phyloP scores from a whole-genome alignment of 2,113 vertebrate species.

The Psammodynastes pulverulentus region DNA sequence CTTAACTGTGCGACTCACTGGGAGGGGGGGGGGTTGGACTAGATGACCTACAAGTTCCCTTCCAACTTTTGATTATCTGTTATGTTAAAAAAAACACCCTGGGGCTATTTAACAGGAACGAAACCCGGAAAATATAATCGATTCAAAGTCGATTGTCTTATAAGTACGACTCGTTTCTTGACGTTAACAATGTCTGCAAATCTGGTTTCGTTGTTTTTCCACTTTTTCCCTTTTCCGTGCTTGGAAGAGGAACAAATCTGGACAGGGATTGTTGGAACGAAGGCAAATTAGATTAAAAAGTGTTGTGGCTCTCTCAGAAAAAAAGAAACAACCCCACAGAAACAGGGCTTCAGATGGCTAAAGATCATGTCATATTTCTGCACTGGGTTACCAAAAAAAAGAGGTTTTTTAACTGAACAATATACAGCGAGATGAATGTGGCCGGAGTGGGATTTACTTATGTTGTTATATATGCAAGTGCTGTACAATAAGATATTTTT shows the following conservation, averaged over 20 bases:
- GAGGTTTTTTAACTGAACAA: not conserved
- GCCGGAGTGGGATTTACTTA: not conserved
- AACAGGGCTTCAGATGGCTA: not conserved
- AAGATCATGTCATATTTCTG: not conserved
- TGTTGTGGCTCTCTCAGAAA: not conserved
- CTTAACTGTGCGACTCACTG: slow-evolving; percentile 23
- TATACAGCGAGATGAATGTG: not conserved
- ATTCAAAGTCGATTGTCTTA: slow-evolving; percentile 54
- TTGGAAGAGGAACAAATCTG: not conserved
- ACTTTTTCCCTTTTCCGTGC: not conserved
- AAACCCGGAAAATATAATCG: too few relatives aligned
- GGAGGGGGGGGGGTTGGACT: too few relatives aligned
- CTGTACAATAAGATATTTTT: not conserved
- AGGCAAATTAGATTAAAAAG: not conserved
- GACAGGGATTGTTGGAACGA: not conserved
- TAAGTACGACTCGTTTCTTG: slow-evolving; percentile 48
- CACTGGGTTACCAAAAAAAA: not conserved
- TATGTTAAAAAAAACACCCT: too few relatives aligned
- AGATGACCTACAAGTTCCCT: too few relatives aligned
- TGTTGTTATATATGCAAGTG: not conserved
- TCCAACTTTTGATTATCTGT: too few relatives aligned
- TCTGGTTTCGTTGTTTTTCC: too few relatives aligned
- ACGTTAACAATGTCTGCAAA: too few relatives aligned
- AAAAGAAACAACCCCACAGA: not conserved
- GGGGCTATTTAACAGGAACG: too few relatives aligned